Conservation (phyloP, 2,113 vertebrate species). For the Antechinus flavipes region DNA sequence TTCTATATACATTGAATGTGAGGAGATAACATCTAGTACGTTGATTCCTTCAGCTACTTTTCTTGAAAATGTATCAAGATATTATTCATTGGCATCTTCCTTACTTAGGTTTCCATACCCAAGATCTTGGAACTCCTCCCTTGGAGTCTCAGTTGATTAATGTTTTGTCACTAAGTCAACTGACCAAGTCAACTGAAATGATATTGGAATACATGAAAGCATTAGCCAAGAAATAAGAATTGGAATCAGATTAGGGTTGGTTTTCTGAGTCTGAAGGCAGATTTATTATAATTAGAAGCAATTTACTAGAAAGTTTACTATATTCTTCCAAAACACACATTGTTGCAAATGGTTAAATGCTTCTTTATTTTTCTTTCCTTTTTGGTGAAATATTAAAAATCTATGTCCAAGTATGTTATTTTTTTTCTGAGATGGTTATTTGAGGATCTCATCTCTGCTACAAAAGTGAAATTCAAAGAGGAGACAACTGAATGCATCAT, state of each 20-base stretch:
- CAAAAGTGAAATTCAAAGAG: slow-evolving; percentile 27
- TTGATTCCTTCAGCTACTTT: slow-evolving; percentile 72
- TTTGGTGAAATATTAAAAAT: slow-evolving; percentile 69
- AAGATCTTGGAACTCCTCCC: slow-evolving; percentile 73
- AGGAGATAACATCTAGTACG: background rate
- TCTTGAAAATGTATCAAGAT: slow-evolving; percentile 78
- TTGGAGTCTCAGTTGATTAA: slow-evolving; percentile 80
- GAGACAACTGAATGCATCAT: slow-evolving; percentile 9
- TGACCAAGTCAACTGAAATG: slow-evolving; percentile 84
- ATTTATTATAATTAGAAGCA: slow-evolving; percentile 87
- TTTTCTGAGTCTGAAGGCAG: slow-evolving; percentile 78
- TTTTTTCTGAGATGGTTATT: slow-evolving; percentile 25
- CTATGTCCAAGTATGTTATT: slow-evolving; percentile 44
- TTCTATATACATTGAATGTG: background rate
- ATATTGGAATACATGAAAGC: slow-evolving; percentile 76
- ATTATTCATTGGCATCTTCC: slow-evolving; percentile 79
- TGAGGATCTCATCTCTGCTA: slow-evolving; percentile 20
- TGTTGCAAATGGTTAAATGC: slow-evolving; percentile 51
- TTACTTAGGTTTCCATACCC: slow-evolving; percentile 75
- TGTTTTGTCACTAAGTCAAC: slow-evolving; percentile 79
- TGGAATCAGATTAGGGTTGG: slow-evolving; percentile 57
- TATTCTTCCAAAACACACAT: slow-evolving; percentile 81
- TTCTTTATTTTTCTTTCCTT: slow-evolving; percentile 75
- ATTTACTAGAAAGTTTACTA: slow-evolving; percentile 84
- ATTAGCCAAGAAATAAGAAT: slow-evolving; percentile 80